Evolutionary conservation across 2,888 invertebrate species (phyloP).

Genomic region (Choreutis nemorana): DNA sequence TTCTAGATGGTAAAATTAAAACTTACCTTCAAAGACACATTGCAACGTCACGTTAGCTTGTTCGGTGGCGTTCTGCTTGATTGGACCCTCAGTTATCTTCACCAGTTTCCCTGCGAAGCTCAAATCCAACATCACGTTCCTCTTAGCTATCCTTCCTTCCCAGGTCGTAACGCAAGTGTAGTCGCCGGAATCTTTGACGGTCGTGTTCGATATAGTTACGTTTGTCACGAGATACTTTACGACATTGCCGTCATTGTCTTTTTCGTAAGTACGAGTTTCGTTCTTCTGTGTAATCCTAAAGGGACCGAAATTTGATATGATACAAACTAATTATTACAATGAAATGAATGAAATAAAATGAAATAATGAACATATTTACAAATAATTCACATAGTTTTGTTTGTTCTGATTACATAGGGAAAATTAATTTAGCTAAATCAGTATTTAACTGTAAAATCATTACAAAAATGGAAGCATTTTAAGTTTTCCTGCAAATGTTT

Average conservation of each 20-base stretch:
- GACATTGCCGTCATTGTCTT: constrained; percentile 26
- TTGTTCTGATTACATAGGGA: too few species aligned
- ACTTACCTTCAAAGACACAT: constrained; percentile 49
- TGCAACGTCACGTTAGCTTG: constrained; percentile 22
- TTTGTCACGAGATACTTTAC: constrained; percentile 24
- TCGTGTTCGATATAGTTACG: constrained; percentile 28
- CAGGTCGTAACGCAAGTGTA: constrained; percentile 33
- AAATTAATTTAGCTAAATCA: too few species aligned
- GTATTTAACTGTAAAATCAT: too few species aligned
- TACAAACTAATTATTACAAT: too few species aligned
- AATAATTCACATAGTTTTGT: too few species aligned
- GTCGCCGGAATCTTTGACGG: constrained; percentile 31
- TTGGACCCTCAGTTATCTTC: constrained; percentile 21
- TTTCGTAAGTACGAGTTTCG: constrained; percentile 15
- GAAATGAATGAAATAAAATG: too few species aligned
- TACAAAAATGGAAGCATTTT: too few species aligned
- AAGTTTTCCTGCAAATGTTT: too few species aligned
- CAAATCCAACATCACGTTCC: constrained; percentile 22
- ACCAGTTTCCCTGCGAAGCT: constrained; percentile 28
- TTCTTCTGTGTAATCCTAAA: constrained; percentile 23
- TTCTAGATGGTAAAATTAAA: constrained; percentile 1
- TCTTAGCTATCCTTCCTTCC: constrained; percentile 16
- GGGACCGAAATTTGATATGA: too few species aligned
- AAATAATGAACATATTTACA: too few species aligned
- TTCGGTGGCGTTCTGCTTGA: constrained; percentile 24